Evolutionary conservation across 1,140 invertebrate genomes (phyloP).

Genomic region (Eueides isabella): DNA sequence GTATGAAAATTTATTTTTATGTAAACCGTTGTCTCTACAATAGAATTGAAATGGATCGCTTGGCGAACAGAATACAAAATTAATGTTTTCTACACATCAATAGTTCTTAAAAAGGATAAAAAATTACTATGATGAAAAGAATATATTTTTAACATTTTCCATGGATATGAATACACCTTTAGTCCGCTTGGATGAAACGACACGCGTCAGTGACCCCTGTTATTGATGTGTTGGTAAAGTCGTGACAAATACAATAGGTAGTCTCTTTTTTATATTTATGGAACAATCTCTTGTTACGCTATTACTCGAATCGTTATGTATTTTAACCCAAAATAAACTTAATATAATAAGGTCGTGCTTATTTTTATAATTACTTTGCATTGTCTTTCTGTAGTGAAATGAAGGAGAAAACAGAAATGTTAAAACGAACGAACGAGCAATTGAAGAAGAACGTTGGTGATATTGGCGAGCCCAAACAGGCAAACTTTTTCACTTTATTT

Average conservation of each 20-base stretch:
- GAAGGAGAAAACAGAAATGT: no score
- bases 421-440: no score
- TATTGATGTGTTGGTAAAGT: constrained; percentile 24
- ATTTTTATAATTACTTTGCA: no score
- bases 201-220: constrained; percentile 26
- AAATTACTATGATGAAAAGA: constrained; percentile 11
- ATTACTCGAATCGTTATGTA: constrained; percentile 8
- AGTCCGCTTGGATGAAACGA: constrained; percentile 11
- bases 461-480: no score
- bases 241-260: constrained; percentile 30
- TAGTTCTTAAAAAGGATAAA: background rate
- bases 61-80: background rate
- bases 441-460: no score
- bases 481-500: no score
- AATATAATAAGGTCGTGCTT: no score
- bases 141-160: constrained; percentile 12
- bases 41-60: background rate
- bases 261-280: constrained; percentile 20
- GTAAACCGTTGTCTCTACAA: no score
- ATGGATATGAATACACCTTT: constrained; percentile 14
- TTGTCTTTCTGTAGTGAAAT: no score
- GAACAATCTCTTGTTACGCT: constrained; percentile 21
- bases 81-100: background rate
- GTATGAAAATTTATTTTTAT: background rate
- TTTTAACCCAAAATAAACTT: no score